phyloP scores from a whole-genome alignment of 2,113 vertebrate species.

The Ciconia maguari region DNA sequence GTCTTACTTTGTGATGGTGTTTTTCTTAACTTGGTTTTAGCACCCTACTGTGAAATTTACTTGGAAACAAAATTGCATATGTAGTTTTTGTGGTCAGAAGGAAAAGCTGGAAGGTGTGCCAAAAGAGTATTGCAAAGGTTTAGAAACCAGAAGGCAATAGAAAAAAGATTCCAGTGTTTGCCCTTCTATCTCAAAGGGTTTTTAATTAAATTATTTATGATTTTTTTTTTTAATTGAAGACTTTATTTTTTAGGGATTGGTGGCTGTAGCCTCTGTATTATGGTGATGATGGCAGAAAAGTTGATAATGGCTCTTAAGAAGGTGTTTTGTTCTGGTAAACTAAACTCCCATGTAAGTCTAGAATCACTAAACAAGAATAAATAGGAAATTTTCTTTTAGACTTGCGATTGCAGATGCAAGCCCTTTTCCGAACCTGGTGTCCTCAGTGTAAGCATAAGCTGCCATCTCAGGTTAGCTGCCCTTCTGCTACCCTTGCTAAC shows the following conservation, averaged over 20 bases:
- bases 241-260: not conserved
- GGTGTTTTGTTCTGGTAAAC: not conserved
- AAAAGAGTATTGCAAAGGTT: not conserved
- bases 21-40: not conserved
- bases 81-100: not conserved
- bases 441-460: not conserved
- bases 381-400: not conserved
- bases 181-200: not conserved
- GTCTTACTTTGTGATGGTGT: not conserved
- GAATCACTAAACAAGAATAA: not conserved
- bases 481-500: not conserved
- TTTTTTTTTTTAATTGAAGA: not conserved
- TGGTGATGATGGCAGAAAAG: not conserved
- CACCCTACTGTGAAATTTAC: not conserved
- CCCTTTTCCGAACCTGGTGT: not conserved
- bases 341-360: not conserved
- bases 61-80: not conserved
- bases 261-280: not conserved
- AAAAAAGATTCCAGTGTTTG: not conserved
- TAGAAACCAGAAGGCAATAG: not conserved
- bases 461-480: not conserved
- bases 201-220: not conserved
- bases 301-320: not conserved
- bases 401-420: not conserved
- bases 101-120: not conserved